Base-by-base conservation (phyloP, 92 coral and sea anemone species). In the Zoanthus solanderi region DNA sequence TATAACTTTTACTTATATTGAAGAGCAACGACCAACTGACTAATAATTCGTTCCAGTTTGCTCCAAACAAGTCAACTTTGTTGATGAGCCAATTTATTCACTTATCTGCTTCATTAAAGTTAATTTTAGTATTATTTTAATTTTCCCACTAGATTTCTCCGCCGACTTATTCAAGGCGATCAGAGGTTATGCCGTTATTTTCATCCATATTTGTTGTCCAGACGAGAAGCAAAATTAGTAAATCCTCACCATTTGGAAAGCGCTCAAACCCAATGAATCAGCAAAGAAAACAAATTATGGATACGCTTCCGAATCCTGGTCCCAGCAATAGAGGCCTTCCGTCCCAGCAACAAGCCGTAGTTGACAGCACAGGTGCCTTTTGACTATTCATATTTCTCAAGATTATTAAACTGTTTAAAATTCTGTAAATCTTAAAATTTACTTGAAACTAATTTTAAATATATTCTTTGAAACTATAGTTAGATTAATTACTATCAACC, bases 231-330 rank as follows among this genome's bases (percentile, higher is more conserved):
- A 95, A 95, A 57, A 87, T 95, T 75, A 95, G 98, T 76, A 95
- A 95, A 75, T 45, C 95, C 6, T 95, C 98, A n/a, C 98, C 98
- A 2, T 95, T 95, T 89, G 94, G 92, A 52, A 91, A 87, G 60
- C 89, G 94, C 74, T 85, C 88, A 32, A 91, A 91, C 85, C 95
- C 94, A 44, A 91, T 83, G 92, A 81, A 86, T 32, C 91, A 89
- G 81, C 93, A 91, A 56, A 90, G 92, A 9, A 94, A 95, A 74
- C 84, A 78, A 48, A 45, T 94, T 37, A 76, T 83, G 71, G 90
- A 92, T 74, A 87, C 83, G 5, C 84, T 78, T 76, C 92, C 89
- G 18, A 81, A 67, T 31, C 85, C 85, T 81, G 85, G 85, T 9
- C 16, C 47, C 29, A 53, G 85, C 10, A 68, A 71, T 57, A 81